Conservation (phyloP, 2,113 vertebrate genomes). For the Ammodytes dubius region DNA sequence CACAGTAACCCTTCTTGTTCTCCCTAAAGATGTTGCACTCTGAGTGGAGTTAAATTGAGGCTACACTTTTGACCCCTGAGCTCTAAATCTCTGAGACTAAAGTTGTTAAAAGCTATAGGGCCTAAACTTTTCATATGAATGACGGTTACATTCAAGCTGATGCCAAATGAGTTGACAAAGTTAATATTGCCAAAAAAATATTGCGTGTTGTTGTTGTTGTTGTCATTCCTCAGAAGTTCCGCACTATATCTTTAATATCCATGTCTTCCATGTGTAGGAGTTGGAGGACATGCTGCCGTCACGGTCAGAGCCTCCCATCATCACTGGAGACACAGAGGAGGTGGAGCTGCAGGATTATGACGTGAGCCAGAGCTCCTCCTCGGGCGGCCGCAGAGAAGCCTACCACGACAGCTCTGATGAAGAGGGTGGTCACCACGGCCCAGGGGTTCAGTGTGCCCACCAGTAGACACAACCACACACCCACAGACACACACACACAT, state of each 20-base stretch:
- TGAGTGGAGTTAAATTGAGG: background rate
- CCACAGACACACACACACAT: background rate
- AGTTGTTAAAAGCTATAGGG: no score
- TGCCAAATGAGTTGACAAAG: no score
- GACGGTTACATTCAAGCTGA: no score
- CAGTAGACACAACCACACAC: constrained; percentile 85
- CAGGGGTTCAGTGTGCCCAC: constrained; percentile 98
- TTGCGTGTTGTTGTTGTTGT: no score
- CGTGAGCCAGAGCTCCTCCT: constrained; percentile 89
- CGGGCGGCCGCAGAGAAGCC: constrained; percentile 93
- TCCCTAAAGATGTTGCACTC: background rate
- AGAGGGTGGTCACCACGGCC: constrained; percentile 94
- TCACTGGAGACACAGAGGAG: constrained; percentile 94
- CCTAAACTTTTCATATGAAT: no score
- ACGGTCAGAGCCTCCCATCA: constrained; percentile 91
- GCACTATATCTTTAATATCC: background rate
- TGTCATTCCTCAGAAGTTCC: no score
- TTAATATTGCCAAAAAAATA: no score
- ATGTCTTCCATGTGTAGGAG: constrained; percentile 83
- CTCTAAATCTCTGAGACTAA: no score
- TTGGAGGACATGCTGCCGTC: constrained; percentile 97
- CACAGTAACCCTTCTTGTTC: background rate
- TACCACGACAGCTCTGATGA: constrained; percentile 99
- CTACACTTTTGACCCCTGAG: background rate
- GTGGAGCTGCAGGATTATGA: constrained; percentile 98